Evolutionary conservation across 2,888 invertebrate species (phyloP), one percentile per base, ranked within the genome.

Genomic region (Ectobius pallidus): DNA sequence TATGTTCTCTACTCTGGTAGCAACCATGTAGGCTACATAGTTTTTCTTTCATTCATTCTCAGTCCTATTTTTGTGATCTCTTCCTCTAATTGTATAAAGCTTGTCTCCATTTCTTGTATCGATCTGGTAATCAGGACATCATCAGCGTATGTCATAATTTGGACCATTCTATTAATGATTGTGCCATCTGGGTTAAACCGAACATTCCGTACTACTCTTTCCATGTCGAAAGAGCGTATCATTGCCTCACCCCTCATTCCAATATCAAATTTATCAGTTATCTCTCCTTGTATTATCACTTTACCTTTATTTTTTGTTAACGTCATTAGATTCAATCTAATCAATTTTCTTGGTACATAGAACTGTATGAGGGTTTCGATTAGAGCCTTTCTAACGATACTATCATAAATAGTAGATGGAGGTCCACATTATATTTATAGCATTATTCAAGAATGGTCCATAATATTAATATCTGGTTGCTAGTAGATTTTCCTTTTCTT

Each of bases 341-440:
- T 42, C 44, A 67, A 25, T 20, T 42, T 69, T 18, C 44, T 61
- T 4, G 69, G 69, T 32, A 52, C 25, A 16, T 32, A 22, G n/a
- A 69, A 52, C n/a, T 52, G 34, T n/a, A 34, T 42, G 18, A 69
- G 30, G 7, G 69, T 69, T n/a, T 69, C 69, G 6, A 52, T 25
- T 11, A 69, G 27, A 16, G 18, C 18, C 25, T 70, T 52, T 46
- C 70, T 20, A 16, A 62, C 39, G 3, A 58, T 34, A 20, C 61
- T 70, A 63, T 65, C 71, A 65, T 70, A 39, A 70, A 70, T 39
- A 70, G 61, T n/a, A 34, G 49, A 25, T 68, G 68, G 16, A 68
- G 6, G 22, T 30, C 11, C 11, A 68, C 9, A 55, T 55, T 69
- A 16, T 25, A 44, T 42, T 69, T 16, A 55, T 69, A 69, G 32